Percentiles rank a stretch among this genome's conserved stretches.
These are phyloP conservation scores for Apodemia zela DNA, from an alignment of 2,888 invertebrate genomes.

Conservation along the genomic window DNA sequence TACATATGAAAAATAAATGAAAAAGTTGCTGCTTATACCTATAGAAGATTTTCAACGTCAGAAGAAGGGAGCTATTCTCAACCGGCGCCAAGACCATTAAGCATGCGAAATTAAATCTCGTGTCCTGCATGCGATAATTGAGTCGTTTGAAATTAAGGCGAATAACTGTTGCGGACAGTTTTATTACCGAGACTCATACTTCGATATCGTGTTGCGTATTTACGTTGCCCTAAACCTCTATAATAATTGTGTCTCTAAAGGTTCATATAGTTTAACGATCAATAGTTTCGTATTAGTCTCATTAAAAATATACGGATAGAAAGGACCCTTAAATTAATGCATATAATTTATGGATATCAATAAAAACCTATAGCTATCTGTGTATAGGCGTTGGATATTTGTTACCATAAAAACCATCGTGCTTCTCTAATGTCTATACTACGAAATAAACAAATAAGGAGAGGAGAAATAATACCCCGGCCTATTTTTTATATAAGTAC, in stretches of 20 bases:
- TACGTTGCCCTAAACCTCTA: slow-evolving; percentile 11
- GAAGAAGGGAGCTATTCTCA: background rate
- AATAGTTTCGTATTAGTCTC: too few species aligned
- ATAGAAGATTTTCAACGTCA: background rate
- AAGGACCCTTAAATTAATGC: too few species aligned
- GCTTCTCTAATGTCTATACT: too few species aligned
- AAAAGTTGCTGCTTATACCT: background rate
- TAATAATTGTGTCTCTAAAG: background rate
- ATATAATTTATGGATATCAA: too few species aligned
- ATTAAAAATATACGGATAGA: too few species aligned
- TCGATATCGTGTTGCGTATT: slow-evolving; percentile 10
- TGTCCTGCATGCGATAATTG: slow-evolving; percentile 20
- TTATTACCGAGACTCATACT: slow-evolving; percentile 22
- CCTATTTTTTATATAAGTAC: too few species aligned
- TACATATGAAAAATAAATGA: background rate
- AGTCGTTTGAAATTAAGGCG: slow-evolving; percentile 22
- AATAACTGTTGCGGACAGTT: slow-evolving; percentile 23
- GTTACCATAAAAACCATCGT: too few species aligned
- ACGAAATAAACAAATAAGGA: too few species aligned
- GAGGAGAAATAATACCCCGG: too few species aligned
- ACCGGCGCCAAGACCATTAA: slow-evolving; percentile 14
- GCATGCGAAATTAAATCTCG: slow-evolving; percentile 16
- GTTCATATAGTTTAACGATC: too few species aligned
- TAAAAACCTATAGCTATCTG: too few species aligned
- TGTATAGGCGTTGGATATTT: too few species aligned